Conservation (phyloP, 2,797 vertebrate species). For the Lithobates sylvaticus region DNA sequence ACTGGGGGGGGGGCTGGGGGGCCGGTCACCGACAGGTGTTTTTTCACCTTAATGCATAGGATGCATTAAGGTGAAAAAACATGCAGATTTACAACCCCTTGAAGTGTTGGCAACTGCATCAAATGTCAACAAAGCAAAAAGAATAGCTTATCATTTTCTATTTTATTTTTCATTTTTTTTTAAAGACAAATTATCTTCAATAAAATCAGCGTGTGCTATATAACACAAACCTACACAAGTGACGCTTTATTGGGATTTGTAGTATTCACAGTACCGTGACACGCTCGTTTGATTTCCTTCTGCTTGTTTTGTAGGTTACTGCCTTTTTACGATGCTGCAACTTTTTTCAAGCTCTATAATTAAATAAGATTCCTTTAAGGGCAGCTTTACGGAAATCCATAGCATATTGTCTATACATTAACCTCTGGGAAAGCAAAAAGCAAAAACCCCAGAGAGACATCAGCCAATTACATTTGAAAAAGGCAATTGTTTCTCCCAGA, state of each 20-base stretch:
- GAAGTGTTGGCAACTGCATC: no score
- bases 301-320: neutral
- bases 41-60: no score
- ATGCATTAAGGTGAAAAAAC: no score
- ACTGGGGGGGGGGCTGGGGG: no score
- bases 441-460: conserved; percentile 30
- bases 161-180: no score
- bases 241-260: neutral
- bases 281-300: neutral
- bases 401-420: conserved; percentile 44
- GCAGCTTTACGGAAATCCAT: conserved; percentile 48
- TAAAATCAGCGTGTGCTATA: neutral
- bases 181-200: no score
- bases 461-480: conserved; percentile 41
- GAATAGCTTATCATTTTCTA: no score
- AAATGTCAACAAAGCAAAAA: no score
- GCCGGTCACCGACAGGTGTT: no score
- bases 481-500: conserved; percentile 37
- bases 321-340: neutral
- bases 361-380: conserved; percentile 45
- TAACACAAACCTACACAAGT: neutral
- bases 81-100: no score
- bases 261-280: neutral
- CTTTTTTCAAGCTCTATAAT: conserved; percentile 11
- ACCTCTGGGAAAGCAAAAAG: conserved; percentile 38